Evolutionary conservation across 2,888 invertebrate species (phyloP), one percentile per base, ranked within the genome.

Genomic region (Galerucella calmariensis): DNA sequence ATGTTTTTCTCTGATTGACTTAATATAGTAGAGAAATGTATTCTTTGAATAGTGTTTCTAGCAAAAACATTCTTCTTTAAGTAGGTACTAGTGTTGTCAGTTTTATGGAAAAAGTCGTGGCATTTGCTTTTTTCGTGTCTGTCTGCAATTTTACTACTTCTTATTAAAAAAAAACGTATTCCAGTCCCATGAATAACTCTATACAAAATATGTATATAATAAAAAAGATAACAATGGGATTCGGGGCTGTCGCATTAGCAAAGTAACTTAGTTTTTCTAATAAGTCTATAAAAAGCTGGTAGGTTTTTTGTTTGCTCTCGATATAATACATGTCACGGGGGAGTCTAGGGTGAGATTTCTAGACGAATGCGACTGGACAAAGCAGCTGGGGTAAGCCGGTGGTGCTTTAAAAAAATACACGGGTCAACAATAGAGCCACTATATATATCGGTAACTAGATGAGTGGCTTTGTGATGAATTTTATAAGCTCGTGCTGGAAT

Each of bases 381-480:
- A 75, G 66, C 75, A 75, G 75, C 75, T 75, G 75, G 73, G 66
- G 67, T 62, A 41, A 14, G 20, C 67, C 70, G 51, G 71, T 73
- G 71, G 75, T 69, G 69, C 72, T 72, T 72, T 73, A 75, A 75
- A 75, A 75, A 75, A 27, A 69, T 69, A 73, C 67, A 73, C 35
- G 62, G 62, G 62, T 61, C 66, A 66, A 75, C 75, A 75, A 70
- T 51, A 61, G 67, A 71, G 67, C 61, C 63, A 65, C n/a, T n/a
- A 27, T 27, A 27, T 27, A 69, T 65, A 68, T 67, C 65, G 51
- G 51, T 66, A 75, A 75, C 75, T 72, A 75, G 72, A 68, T 68
- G 75, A 75, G 71, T 72, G 61, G 75, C 65, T 66, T 72, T 75
- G 72, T 75, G 63, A 27, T 58, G 56, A 58, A 12, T 27, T 51